Evolutionary conservation across 2,113 vertebrate genomes (phyloP), one percentile per base, ranked within the genome.

Genomic region (Martes martes): DNA sequence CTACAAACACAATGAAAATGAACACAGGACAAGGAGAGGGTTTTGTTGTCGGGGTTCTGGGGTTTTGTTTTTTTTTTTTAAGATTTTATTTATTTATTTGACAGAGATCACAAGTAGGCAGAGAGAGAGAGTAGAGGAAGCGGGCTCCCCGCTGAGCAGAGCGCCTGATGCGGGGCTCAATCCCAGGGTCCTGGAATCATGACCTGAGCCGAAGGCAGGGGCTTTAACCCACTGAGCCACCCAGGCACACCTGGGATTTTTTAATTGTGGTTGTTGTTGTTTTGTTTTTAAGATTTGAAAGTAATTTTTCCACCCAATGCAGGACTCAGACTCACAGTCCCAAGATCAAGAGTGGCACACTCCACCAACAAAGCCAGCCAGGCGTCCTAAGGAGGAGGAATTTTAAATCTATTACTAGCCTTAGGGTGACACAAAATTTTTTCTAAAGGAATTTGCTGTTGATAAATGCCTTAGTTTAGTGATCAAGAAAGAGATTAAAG

Each of bases 391-490:
- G 33, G 16, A 69, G 16, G 9, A 42, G 18, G 11, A 42, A 74
- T 65, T 96, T 61, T 89, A 84, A 69, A 91, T 71, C 42, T 55
- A 28, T 61, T 73, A 92, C 26, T 31, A 59, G 21, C 21, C 80
- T 91, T 3, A 61, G 24, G 36, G 39, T n/a, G 23, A 96, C 55
- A 91, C 7, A 88, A 89, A 89, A 26, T 50, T 80, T 80, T 79
- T 63, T 76, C 47, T 82, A n/a, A 15, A 88, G 24, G 4, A 92
- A 9, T 67, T 33, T 74, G 39, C n/a, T 61, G 4, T 5, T 69
- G n/a, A 85, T 85, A 89, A 89, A 93, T 85, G 39, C 23, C n/a
- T 89, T 94, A 42, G 31, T 39, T 91, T 88, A 88, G 42, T 55
- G 92, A 65, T 52, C 36, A 89, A 90, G 33, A 74, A 91, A 59